These are phyloP conservation scores for Gambusia holbrooki DNA, from an alignment of 2,113 vertebrate genomes.

Conservation along the genomic window DNA sequence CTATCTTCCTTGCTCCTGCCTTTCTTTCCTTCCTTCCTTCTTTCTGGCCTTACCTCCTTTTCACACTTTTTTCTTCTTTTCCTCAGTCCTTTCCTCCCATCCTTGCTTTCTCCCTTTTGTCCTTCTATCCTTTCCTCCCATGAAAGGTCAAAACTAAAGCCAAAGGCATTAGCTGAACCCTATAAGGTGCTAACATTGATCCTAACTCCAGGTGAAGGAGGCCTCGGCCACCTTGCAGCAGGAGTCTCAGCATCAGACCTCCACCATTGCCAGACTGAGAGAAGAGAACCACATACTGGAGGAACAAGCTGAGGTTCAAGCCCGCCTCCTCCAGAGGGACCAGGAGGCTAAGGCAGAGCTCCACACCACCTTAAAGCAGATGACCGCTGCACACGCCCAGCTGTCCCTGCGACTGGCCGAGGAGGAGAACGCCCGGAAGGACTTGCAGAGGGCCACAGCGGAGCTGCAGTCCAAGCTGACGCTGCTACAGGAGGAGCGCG, in stretches of 20 bases:
- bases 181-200: slow-evolving; percentile 17
- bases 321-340: slow-evolving; percentile 74
- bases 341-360: slow-evolving; percentile 69
- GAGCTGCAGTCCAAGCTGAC: slow-evolving; percentile 81
- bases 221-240: slow-evolving; percentile 78
- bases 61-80: no score
- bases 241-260: slow-evolving; percentile 78
- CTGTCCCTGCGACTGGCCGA: slow-evolving; percentile 80
- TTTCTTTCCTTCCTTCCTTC: no score
- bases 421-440: slow-evolving; percentile 83
- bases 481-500: slow-evolving; percentile 79
- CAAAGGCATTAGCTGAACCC: background rate
- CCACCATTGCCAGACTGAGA: slow-evolving; percentile 76
- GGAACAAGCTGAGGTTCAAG: slow-evolving; percentile 70
- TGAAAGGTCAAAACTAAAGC: background rate
- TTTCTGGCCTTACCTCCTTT: no score
- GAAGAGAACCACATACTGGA: slow-evolving; percentile 85
- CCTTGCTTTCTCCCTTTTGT: no score
- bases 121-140: no score
- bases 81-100: no score
- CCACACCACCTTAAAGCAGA: slow-evolving; percentile 82
- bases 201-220: slow-evolving; percentile 68
- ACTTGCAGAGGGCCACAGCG: slow-evolving; percentile 74
- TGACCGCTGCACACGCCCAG: slow-evolving; percentile 81
- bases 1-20: no score